Evolutionary conservation across 2,113 vertebrate species (phyloP).

Genomic region (Calyptommatus sinebrachiatus): DNA sequence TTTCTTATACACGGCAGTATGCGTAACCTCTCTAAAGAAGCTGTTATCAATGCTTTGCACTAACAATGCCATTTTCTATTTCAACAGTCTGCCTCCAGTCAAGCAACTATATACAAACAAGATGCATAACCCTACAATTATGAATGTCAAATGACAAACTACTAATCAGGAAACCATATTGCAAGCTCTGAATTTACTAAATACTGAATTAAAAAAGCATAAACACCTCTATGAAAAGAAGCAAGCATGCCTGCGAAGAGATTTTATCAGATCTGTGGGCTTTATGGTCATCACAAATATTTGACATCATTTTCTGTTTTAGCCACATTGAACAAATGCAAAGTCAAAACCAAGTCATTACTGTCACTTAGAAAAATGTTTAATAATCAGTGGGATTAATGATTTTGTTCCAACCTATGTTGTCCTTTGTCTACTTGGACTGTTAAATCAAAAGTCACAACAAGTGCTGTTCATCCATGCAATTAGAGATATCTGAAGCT

Average conservation of each 20-base stretch:
- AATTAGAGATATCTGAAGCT: constrained; percentile 68
- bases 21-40: not conserved
- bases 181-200: constrained; percentile 14
- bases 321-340: constrained; percentile 7
- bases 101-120: constrained; percentile 13
- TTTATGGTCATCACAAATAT: constrained; percentile 23
- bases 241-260: constrained; percentile 1
- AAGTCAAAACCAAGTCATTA: constrained; percentile 39
- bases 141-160: constrained; percentile 2
- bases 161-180: constrained; percentile 16
- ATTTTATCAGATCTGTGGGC: constrained; percentile 7
- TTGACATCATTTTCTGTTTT: constrained; percentile 2
- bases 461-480: constrained; percentile 61
- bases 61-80: not conserved
- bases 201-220: constrained; percentile 26
- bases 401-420: constrained; percentile 52
- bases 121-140: constrained; percentile 10
- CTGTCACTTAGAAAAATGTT: constrained; percentile 36
- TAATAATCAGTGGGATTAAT: constrained; percentile 56
- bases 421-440: constrained; percentile 40
- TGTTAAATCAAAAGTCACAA: constrained; percentile 62
- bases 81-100: not conserved
- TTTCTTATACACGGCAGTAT: not conserved
- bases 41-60: not conserved
- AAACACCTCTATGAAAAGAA: constrained; percentile 13